phyloP scores from a whole-genome alignment of 2,888 invertebrate genomes.

The Prionchulus punctatus region DNA sequence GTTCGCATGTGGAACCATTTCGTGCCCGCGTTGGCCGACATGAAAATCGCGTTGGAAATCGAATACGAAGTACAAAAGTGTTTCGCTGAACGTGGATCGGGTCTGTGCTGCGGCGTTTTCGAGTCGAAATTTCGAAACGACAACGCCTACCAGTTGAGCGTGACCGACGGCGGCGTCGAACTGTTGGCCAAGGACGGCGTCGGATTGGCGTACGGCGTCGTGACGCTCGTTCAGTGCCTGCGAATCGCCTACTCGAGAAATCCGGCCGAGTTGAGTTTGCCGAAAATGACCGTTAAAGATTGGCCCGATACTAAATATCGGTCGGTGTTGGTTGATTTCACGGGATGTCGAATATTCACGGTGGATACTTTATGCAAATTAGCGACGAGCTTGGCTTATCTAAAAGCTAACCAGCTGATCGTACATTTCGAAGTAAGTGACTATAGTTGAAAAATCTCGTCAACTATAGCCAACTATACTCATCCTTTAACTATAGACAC shows the following conservation, averaged over 20 bases:
- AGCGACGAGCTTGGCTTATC: constrained; percentile 19
- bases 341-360: constrained; percentile 27
- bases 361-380: constrained; percentile 22
- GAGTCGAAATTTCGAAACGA: neutral
- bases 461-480: too few species aligned
- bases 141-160: constrained; percentile 40
- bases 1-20: neutral
- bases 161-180: constrained; percentile 41
- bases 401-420: constrained; percentile 23
- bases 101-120: constrained; percentile 6
- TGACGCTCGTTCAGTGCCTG: neutral
- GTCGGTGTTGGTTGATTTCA: constrained; percentile 45
- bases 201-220: neutral
- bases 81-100: neutral
- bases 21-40: neutral
- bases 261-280: constrained; percentile 16
- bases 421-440: constrained; percentile 23
- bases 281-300: constrained; percentile 30
- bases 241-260: neutral
- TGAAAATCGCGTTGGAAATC: neutral
- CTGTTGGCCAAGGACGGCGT: constrained; percentile 32
- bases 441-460: neutral
- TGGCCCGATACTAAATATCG: constrained; percentile 43
- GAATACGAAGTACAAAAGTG: neutral
- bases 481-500: too few species aligned